Evolutionary conservation across 2,113 vertebrate genomes (phyloP).

Genomic region (Notiomystis cincta): DNA sequence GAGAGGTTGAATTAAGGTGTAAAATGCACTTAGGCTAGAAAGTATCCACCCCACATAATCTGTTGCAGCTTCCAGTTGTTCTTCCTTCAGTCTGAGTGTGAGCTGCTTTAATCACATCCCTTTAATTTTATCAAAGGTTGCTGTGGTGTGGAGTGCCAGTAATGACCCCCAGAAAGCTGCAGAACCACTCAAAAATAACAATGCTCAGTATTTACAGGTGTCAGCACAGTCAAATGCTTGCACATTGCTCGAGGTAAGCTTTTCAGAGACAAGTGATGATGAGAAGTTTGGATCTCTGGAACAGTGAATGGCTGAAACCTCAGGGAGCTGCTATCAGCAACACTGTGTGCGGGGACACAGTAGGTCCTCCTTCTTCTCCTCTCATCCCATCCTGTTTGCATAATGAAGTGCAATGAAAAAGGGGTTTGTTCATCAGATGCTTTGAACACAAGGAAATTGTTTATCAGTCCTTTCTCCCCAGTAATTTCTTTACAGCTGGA

Average conservation of each 20-base stretch:
- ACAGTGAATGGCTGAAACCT: background rate
- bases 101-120: background rate
- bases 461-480: background rate
- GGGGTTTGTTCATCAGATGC: background rate
- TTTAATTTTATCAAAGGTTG: background rate
- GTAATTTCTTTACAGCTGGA: background rate
- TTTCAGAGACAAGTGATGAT: background rate
- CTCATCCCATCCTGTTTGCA: background rate
- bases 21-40: background rate
- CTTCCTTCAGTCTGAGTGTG: background rate
- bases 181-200: background rate
- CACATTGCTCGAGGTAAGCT: background rate
- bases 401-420: background rate
- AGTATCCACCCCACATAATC: background rate
- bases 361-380: background rate
- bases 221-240: background rate
- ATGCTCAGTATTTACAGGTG: background rate
- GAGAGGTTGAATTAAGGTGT: background rate
- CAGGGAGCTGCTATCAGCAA: background rate
- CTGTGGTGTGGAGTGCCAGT: accelerated
- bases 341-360: accelerated
- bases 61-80: background rate
- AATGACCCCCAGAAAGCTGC: background rate
- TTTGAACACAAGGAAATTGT: background rate
- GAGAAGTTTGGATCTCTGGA: background rate